phyloP scores from a whole-genome alignment of 2,113 vertebrate genomes.

The Pollimyrus isidori region DNA sequence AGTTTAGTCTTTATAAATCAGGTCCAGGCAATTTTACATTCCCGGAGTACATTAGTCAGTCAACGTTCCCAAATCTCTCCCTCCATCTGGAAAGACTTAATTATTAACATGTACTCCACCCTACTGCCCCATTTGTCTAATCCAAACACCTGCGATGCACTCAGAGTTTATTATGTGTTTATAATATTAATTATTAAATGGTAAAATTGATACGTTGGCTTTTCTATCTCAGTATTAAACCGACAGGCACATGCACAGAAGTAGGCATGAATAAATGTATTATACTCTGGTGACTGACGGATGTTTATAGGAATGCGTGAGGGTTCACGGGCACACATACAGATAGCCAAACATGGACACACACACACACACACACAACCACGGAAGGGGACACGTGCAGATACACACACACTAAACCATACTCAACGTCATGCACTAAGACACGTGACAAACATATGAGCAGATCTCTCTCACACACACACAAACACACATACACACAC shows the following conservation, averaged over 20 bases:
- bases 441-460: not conserved
- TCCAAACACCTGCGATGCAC: not conserved
- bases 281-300: not conserved
- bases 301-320: not conserved
- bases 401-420: too few species aligned
- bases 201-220: not conserved
- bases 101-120: not conserved
- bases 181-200: not conserved
- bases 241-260: not conserved
- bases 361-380: not conserved
- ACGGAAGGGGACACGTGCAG: not conserved
- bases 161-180: not conserved
- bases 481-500: not conserved
- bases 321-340: too few species aligned
- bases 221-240: not conserved
- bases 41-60: constrained; percentile 6
- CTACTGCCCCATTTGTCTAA: not conserved
- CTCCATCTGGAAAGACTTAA: constrained; percentile 13
- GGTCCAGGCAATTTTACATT: not conserved
- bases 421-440: too few species aligned
- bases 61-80: not conserved
- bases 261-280: not conserved
- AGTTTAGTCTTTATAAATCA: not conserved
- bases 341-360: not conserved
- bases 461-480: too few species aligned